Evolutionary conservation across 2,113 vertebrate species (phyloP).

Genomic region (Tiliqua scincoides): DNA sequence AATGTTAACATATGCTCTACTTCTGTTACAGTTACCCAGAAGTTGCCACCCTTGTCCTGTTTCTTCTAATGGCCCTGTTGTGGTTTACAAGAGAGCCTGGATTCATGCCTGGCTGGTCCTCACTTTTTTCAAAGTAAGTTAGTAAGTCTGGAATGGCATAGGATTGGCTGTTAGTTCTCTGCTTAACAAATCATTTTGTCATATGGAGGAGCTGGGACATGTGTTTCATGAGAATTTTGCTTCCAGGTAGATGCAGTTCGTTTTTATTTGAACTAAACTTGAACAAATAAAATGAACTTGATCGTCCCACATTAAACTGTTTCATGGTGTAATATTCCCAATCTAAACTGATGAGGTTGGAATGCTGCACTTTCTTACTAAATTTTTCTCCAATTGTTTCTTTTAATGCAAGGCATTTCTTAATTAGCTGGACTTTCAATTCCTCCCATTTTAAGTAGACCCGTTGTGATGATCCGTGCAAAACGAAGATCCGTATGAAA

Average conservation of each 20-base stretch:
- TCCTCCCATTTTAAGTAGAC: background rate
- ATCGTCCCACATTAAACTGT: conserved; percentile 5
- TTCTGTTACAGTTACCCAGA: conserved; percentile 84
- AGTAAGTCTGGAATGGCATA: background rate
- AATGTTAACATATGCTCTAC: conserved; percentile 21
- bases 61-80: conserved; percentile 85
- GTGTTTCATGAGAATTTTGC: background rate
- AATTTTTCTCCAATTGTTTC: conserved; percentile 1
- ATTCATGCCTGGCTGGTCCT: conserved; percentile 88
- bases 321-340: background rate
- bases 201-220: too few species aligned
- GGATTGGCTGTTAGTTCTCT: too few species aligned
- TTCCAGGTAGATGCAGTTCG: background rate
- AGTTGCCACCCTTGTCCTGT: conserved; percentile 83
- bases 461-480: background rate
- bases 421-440: background rate
- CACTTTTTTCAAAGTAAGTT: conserved; percentile 87
- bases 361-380: background rate
- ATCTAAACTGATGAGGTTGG: conserved; percentile 18
- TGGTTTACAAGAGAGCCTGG: conserved; percentile 92
- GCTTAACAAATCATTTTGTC: too few species aligned
- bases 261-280: conserved; percentile 15
- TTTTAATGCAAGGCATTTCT: background rate
- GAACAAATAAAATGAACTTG: too few species aligned
- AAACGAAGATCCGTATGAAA: background rate